Base-by-base conservation (phyloP, 2,888 invertebrate species). In the Zelleria hepariella region DNA sequence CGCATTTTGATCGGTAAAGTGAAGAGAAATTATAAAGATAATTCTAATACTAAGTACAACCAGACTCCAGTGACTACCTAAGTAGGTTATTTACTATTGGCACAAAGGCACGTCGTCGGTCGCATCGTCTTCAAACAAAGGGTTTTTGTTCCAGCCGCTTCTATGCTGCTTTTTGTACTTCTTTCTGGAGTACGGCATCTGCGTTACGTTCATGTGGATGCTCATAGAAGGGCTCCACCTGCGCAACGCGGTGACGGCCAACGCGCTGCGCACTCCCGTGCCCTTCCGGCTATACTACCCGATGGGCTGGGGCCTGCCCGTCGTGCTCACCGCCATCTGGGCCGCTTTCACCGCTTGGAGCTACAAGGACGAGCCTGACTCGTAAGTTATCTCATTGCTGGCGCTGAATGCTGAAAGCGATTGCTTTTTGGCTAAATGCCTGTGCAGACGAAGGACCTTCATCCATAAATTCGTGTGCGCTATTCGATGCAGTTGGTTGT, bases 121-220 rank as follows among this genome's bases (percentile, higher is more conserved):
- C n/a, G n/a, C n/a, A n/a, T n/a, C n/a, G n/a, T n/a, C n/a, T n/a
- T 49, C 2, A 2, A n/a, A 18, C 49, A 49, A 8, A 5, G 2
- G 8, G 10, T 8, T 24, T 21, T 55, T 32, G 21, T 55, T 32
- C 20, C 83, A 97, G 97, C 93, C 94, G 0, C 91, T 93, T 58
- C 75, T 97, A 0, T 97, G 97, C 73, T 95, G 96, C 74, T 87
- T 91, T 0, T 92, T 93, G 58, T 95, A 95, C 80, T 90, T 94
- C 0, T 78, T 96, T 0, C 80, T 98, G 65, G 98, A 98, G 74
- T 98, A 97, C 74, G 93, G 95, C 0, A 93, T 95, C 63, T 95
- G 96, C 0, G 94, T 95, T 0, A 96, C 96, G 92, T 98, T 97
- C 73, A 94, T 95, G 92, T 98, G 98, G 98, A 98, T 98, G 97